Base-by-base conservation (phyloP, 2,797 vertebrate genomes). In the Graptemys geographica region DNA sequence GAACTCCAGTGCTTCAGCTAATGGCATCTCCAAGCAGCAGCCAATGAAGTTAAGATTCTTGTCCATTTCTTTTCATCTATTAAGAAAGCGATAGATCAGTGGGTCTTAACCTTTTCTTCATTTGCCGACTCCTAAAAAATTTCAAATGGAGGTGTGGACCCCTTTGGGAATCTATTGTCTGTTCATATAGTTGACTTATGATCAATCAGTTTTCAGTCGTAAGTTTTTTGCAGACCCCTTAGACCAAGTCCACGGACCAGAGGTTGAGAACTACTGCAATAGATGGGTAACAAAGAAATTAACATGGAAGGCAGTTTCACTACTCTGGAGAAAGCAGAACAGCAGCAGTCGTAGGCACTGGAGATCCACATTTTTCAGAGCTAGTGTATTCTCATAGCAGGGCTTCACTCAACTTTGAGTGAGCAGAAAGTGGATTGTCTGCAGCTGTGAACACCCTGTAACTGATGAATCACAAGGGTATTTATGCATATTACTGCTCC, bases 381-480 rank as follows among this genome's bases (percentile, higher is more conserved):
- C 56, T 47, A 56, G 44, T 55, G 88, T 13, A 11, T 59, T 5
- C 2, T 52, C 78, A 90, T 53, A 79, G 52, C 8, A 80, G 86
- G 47, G 2, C n/a, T 5, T 7, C 0, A 0, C 6, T 81, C 31
- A 8, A 74, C 15, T 89, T 90, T 92, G 88, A 62, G 49, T 33
- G 15, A 80, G 80, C 51, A 69, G 16, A n/a, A 69, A 69, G 16
- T 51, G 62, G 16, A 33, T n/a, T 37, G 52, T 62, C 37, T 44
- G 1, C 18, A 88, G 31, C 4, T 52, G 12, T 55, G 11, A 28
- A 11, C 72, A 47, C 11, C 15, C 21, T 19, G 33, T 69, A 65
- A 1, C 15, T 76, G n/a, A 49, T 56, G 3, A 49, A 91, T 18
- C 6, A 25, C 4, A 3, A 16, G 49, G 81, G 47, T 2, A 0